phyloP scores from a whole-genome alignment of 2,113 vertebrate species.

The Solea solea region DNA sequence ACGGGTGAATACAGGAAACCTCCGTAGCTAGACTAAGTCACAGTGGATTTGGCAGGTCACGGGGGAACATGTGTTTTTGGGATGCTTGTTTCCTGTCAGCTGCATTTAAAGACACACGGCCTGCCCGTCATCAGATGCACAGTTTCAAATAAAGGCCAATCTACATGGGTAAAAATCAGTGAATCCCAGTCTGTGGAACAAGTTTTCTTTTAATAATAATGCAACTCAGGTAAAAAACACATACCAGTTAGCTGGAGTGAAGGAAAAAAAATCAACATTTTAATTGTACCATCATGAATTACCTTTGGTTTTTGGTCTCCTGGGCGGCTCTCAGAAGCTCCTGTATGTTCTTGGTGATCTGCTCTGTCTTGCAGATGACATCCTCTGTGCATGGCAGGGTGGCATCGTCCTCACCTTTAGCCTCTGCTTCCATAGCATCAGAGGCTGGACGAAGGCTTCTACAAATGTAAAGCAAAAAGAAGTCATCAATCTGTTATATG shows the following conservation, averaged over 20 bases:
- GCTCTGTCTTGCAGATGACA: slow-evolving; percentile 96
- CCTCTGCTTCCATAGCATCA: slow-evolving; percentile 76
- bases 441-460: slow-evolving; percentile 69
- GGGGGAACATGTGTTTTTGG: slow-evolving; percentile 26
- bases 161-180: slow-evolving; percentile 57
- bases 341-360: slow-evolving; percentile 99
- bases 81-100: slow-evolving; percentile 58
- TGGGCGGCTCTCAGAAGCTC: slow-evolving; percentile 94
- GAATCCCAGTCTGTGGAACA: background rate
- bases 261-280: slow-evolving; percentile 1
- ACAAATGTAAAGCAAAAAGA: background rate
- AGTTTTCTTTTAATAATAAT: background rate
- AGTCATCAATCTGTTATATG: too few relatives aligned
- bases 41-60: slow-evolving; percentile 18
- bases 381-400: slow-evolving; percentile 93
- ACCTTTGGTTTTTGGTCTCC: slow-evolving; percentile 98
- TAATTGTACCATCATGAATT: background rate
- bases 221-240: background rate
- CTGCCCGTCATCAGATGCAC: slow-evolving; percentile 15
- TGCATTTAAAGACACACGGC: slow-evolving; percentile 16
- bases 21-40: background rate
- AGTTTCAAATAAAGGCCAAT: slow-evolving; percentile 35
- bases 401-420: slow-evolving; percentile 77
- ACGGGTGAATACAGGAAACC: slow-evolving; percentile 7
- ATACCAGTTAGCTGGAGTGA: slow-evolving; percentile 2